These are phyloP conservation scores for Trichonephila clavipes DNA, from an alignment of 1,140 invertebrate species.

Conservation along the genomic window DNA sequence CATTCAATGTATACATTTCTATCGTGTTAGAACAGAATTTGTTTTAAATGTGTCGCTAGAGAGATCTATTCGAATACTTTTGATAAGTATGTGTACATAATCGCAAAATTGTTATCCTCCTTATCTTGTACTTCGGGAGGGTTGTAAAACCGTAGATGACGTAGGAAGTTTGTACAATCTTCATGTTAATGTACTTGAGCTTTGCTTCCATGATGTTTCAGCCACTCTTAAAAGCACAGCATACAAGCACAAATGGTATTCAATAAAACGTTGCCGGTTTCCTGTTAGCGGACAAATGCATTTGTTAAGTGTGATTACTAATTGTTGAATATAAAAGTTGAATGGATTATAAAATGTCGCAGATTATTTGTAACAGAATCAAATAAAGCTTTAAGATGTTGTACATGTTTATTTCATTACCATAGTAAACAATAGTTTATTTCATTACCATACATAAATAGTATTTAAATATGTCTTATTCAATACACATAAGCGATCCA, in stretches of 20 bases:
- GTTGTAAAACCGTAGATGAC: constrained; percentile 1
- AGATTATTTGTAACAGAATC: constrained; percentile 16
- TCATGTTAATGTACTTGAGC: constrained; percentile 2
- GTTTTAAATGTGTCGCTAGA: not conserved
- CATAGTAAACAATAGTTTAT: too few relatives aligned
- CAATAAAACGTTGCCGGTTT: not conserved
- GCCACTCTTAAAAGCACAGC: not conserved
- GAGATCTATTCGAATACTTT: not conserved
- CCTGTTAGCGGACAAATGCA: not conserved
- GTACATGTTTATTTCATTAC: not conserved
- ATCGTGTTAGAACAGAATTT: not conserved
- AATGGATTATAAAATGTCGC: not conserved
- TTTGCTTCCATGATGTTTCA: not conserved
- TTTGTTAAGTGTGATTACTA: constrained; percentile 22
- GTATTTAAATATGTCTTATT: too few relatives aligned
- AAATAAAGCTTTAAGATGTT: constrained; percentile 63
- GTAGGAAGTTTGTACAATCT: constrained; percentile 17
- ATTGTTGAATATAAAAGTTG: constrained; percentile 7
- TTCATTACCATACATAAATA: too few relatives aligned
- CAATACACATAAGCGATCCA: too few relatives aligned
- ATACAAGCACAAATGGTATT: not conserved
- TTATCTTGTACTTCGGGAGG: not conserved
- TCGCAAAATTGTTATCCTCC: not conserved
- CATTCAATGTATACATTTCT: not conserved
- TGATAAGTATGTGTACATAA: not conserved